Percentiles rank a stretch among this genome's conserved stretches.
Evolutionary conservation across 2,797 vertebrate species (phyloP).

Genomic region (Fratercula arctica): DNA sequence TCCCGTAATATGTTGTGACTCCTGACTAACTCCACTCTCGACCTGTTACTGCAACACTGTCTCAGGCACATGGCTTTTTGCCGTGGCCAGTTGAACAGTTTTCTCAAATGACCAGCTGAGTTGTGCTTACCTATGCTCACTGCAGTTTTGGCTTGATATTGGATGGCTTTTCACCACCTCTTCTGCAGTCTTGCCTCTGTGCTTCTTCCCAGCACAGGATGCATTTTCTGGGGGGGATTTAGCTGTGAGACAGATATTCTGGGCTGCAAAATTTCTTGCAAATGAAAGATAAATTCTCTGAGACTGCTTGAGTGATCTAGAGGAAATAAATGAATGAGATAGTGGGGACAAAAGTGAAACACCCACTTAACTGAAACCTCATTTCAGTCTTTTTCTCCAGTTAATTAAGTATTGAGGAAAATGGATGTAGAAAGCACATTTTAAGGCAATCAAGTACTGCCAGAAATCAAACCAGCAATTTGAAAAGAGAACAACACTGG

Average conservation of each 20-base stretch:
- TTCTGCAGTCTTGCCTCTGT: neutral
- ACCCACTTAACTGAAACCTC: slow-evolving; percentile 50
- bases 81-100: neutral
- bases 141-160: neutral
- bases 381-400: slow-evolving; percentile 50
- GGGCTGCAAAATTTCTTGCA: neutral
- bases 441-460: slow-evolving; percentile 59
- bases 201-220: neutral
- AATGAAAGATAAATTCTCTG: neutral
- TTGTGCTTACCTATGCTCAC: neutral
- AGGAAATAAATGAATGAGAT: slow-evolving; percentile 48
- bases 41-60: neutral
- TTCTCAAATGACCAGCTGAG: neutral
- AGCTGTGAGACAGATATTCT: neutral
- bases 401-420: slow-evolving; percentile 66
- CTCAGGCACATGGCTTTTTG: neutral
- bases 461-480: slow-evolving; percentile 68
- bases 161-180: neutral
- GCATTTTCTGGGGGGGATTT: neutral
- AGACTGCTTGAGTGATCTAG: neutral
- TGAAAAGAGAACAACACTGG: slow-evolving; percentile 57
- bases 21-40: neutral
- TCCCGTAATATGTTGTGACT: neutral
- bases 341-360: slow-evolving; percentile 40
- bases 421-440: slow-evolving; percentile 55